Percentiles rank a stretch among this genome's conserved stretches.
phyloP scores from a whole-genome alignment of 2,797 vertebrate genomes.

The Arnoldichthys spilopterus region DNA sequence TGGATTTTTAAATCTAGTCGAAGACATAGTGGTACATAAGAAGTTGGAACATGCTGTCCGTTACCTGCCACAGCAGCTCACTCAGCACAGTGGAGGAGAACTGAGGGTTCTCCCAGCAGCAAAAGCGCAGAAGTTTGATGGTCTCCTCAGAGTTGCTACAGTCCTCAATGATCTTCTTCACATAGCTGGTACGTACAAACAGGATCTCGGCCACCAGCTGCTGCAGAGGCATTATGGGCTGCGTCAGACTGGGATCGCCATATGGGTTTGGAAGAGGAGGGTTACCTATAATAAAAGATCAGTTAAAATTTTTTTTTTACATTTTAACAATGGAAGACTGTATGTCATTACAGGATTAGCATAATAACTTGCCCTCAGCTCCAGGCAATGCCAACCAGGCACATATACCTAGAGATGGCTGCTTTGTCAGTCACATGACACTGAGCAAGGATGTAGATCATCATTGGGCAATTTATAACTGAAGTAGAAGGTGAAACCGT shows the following conservation, averaged over 20 bases:
- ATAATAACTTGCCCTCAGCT: constrained; percentile 79
- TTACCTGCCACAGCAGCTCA: constrained; percentile 99
- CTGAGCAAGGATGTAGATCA: constrained; percentile 79
- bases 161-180: constrained; percentile 99
- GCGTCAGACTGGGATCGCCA: constrained; percentile 93
- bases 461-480: constrained; percentile 65
- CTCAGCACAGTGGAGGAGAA: constrained; percentile 99
- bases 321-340: not conserved
- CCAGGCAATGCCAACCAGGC: constrained; percentile 64
- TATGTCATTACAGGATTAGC: too few relatives aligned
- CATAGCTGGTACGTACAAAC: constrained; percentile 98
- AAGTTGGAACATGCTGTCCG: not conserved
- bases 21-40: too few relatives aligned
- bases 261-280: constrained; percentile 95
- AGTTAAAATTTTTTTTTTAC: too few relatives aligned
- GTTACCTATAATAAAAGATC: constrained; percentile 86
- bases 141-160: constrained; percentile 99
- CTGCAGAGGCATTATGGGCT: constrained; percentile 97
- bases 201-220: constrained; percentile 97
- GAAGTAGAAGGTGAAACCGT: not conserved
- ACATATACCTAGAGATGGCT: constrained; percentile 67
- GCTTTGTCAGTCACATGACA: constrained; percentile 72
- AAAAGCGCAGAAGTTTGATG: constrained; percentile 96
- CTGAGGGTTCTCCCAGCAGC: constrained; percentile 99
- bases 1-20: too few relatives aligned